These are phyloP conservation scores for Drosophila atripex DNA, from an alignment of 2,888 invertebrate species.

Conservation along the genomic window DNA sequence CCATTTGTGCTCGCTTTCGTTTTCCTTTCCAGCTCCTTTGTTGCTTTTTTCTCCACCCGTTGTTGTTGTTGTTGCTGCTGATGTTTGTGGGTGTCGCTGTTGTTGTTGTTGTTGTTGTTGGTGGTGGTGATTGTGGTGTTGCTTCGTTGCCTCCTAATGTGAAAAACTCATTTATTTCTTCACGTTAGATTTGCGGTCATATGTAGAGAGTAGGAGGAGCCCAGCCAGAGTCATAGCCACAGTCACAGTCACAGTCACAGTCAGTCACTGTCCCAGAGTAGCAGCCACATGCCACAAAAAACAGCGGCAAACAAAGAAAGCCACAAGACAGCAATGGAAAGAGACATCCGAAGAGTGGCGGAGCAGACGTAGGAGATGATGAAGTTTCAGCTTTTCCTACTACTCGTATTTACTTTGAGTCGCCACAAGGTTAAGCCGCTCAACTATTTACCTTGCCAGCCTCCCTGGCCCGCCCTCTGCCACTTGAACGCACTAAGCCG, in stretches of 20 bases:
- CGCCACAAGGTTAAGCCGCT: conserved; percentile 70
- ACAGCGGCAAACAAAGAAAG: conserved; percentile 26
- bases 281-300: conserved; percentile 5
- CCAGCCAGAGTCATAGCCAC: conserved; percentile 1
- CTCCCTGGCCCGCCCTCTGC: conserved; percentile 23
- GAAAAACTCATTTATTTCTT: conserved; percentile 79
- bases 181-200: conserved; percentile 75
- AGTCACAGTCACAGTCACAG: background rate
- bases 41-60: conserved; percentile 24
- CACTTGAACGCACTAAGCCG: conserved; percentile 65
- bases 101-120: conserved; percentile 41
- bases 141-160: conserved; percentile 75
- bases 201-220: conserved; percentile 22
- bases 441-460: conserved; percentile 62
- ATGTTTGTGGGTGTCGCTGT: conserved; percentile 24
- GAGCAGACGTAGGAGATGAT: conserved; percentile 4
- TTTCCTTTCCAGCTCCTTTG: conserved; percentile 56
- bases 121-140: conserved; percentile 55
- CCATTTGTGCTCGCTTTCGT: conserved; percentile 60
- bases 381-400: conserved; percentile 29
- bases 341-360: background rate
- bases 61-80: conserved; percentile 36
- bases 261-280: background rate
- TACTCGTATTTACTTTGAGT: conserved; percentile 59
- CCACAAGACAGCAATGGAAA: conserved; percentile 14